Conservation (phyloP, 2,797 vertebrate species). For the Arnoldichthys spilopterus region DNA sequence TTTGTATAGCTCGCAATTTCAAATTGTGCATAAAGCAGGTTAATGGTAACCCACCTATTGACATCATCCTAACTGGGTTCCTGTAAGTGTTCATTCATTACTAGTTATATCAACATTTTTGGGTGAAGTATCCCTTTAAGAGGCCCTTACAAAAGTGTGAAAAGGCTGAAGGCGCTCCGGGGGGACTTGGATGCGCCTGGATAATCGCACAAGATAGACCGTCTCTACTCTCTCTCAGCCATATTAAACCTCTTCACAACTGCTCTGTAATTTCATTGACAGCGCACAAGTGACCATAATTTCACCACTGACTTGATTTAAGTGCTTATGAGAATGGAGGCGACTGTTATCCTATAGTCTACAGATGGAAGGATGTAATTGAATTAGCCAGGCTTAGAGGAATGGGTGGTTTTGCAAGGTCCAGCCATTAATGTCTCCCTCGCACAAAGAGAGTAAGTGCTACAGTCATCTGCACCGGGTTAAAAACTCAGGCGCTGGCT, state of each 20-base stretch:
- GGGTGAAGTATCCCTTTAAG: slow-evolving; percentile 33
- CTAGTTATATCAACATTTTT: not conserved
- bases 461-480: slow-evolving; percentile 3
- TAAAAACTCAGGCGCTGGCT: not conserved
- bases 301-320: slow-evolving; percentile 79
- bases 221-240: slow-evolving; percentile 55
- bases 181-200: slow-evolving; percentile 30
- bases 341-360: slow-evolving; percentile 71
- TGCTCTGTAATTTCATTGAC: slow-evolving; percentile 75
- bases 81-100: not conserved
- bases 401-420: slow-evolving; percentile 41
- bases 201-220: slow-evolving; percentile 61
- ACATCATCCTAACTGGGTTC: not conserved
- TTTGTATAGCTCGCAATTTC: no score
- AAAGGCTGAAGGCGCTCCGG: slow-evolving; percentile 20
- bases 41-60: no score
- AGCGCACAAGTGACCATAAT: slow-evolving; percentile 75
- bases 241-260: slow-evolving; percentile 71
- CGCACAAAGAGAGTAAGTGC: slow-evolving; percentile 34
- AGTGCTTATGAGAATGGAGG: slow-evolving; percentile 75
- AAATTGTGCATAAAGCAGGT: no score
- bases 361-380: slow-evolving; percentile 63
- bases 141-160: slow-evolving; percentile 26
- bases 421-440: slow-evolving; percentile 38
- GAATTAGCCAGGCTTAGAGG: slow-evolving; percentile 56